A percentile compares a stretch with the other conserved stretches of the same genome.
Conservation (phyloP, 2,113 vertebrate genomes). For the Neogobius melanostomus region DNA sequence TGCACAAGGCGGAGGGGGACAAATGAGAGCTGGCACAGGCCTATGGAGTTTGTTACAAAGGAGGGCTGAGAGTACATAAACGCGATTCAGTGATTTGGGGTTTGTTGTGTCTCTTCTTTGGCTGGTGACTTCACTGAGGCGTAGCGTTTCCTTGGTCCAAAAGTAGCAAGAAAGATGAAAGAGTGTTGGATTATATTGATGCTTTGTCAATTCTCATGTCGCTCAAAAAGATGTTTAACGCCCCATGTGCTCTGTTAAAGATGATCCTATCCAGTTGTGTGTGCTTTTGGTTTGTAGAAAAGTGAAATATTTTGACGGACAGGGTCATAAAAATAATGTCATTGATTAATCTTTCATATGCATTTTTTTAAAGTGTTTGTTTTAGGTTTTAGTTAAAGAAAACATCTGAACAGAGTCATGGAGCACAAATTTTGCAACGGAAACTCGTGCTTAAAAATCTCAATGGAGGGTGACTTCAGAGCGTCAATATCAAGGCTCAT, state of each 20-base stretch:
- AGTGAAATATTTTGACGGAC: too few relatives aligned
- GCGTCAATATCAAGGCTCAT: too few relatives aligned
- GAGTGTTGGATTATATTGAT: slow-evolving; percentile 7
- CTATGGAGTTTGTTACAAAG: slow-evolving; percentile 40
- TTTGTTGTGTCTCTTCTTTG: slow-evolving; percentile 53
- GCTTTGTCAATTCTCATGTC: background rate
- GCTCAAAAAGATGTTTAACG: background rate
- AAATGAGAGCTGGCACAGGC: slow-evolving; percentile 58
- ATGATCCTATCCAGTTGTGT: too few relatives aligned
- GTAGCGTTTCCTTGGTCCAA: slow-evolving; percentile 23
- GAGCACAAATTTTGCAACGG: too few relatives aligned
- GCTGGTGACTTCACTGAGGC: slow-evolving; percentile 19
- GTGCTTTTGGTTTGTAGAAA: too few relatives aligned
- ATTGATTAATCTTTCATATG: too few relatives aligned
- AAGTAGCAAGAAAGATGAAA: background rate
- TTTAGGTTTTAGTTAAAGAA: too few relatives aligned
- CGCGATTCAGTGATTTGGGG: slow-evolving; percentile 32
- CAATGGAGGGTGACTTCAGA: too few relatives aligned
- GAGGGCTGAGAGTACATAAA: slow-evolving; percentile 26
- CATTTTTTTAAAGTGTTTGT: too few relatives aligned
- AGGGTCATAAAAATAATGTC: too few relatives aligned
- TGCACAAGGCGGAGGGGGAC: slow-evolving; percentile 42
- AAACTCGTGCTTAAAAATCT: too few relatives aligned
- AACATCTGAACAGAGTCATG: too few relatives aligned
- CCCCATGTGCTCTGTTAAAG: background rate